Base-by-base conservation (phyloP, 2,113 vertebrate genomes). In the Malurus alboscapulatus region DNA sequence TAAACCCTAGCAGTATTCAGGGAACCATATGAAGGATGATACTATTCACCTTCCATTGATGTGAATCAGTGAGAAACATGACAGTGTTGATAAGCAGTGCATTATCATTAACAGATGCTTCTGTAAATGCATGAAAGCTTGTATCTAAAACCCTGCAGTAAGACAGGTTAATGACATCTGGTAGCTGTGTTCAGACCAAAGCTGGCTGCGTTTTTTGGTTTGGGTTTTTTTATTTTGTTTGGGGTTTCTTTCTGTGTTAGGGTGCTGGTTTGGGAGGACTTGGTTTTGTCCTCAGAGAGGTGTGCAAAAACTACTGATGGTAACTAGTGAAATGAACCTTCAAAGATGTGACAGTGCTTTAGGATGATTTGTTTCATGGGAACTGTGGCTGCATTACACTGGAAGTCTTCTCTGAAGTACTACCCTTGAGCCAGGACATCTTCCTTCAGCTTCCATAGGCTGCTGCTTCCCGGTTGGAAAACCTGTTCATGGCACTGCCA, bases 181-280 rank as follows among this genome's bases (percentile, higher is more conserved):
- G 73, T 85, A 13, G 15, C 63, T 73, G 74, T 54, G 36, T 72
- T 78, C 55, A 86, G 51, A 93, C 92, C 92, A 93, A 96, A 95
- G 91, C 69, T 42, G 21, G 20, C 74, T 2, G 4, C 10, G 5
- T 17, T 24, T 66, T 62, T 57, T 20, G 18, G 6, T 34, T 63
- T 53, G 16, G 8, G 30, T 44, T 22, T 77, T 61, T 53, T 36
- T 29, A 29, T 30, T 84, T 79, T 29, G 14, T 29, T 51, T n/a
- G 63, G 40, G 29, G 1, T 22, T 8, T 53, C 47, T 26, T 17
- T 36, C 47, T 53, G 34, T 55, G 48, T 74, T 63, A 13, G 27
- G 59, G 55, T 77, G 42, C 59, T 67, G 34, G 22, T 18, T 54
- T 67, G 53, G 20, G 44, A 18, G 26, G 42, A 24, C 53, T 34